Base-by-base conservation (phyloP, 2,797 vertebrate species). In the Hyperoplus immaculatus region DNA sequence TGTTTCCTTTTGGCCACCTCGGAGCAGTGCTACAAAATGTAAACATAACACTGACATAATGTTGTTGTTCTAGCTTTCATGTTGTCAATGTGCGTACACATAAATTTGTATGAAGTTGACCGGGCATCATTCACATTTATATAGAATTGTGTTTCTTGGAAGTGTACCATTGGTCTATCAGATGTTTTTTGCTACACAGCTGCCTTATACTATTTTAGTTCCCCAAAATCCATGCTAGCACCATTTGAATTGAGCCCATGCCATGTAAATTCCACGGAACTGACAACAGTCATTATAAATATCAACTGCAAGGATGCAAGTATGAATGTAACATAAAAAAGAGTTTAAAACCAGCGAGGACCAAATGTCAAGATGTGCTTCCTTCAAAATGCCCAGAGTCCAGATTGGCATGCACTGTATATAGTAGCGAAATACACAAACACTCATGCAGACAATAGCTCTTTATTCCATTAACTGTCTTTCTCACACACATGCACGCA, bases 401-500 rank as follows among this genome's bases (percentile, higher is more conserved):
- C 38, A 65, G 65, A 61, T 47, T 50, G 51, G 16, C 29, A 42
- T 65, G 57, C 39, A 16, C 47, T 74, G 71, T 72, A 85, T 69
- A 72, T 29, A 78, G 15, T 16, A 69, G 50, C 60, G 58, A 61
- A 50, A 13, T 71, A 80, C 69, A 87, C 77, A 69, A 77, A 78
- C 66, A 61, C 72, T 77, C 67, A 80, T 70, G 56, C 18, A 78
- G 58, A 84, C 87, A 80, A 72, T 72, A 58, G 55, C 51, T 77
- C 82, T 89, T 85, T 78, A 82, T 88, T 83, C 55, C 54, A 73
- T 81, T 79, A 71, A 76, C 77, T 69, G 64, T 68, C 42, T 2
- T 70, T 80, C 69, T 77, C 50, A 14, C 45, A 6, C 12, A 12
- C 36, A 50, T 16, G 46, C 21, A 54, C 18, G 12, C 55, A 68